Conservation (phyloP, 2,797 vertebrate species). For the Poecile montanus region DNA sequence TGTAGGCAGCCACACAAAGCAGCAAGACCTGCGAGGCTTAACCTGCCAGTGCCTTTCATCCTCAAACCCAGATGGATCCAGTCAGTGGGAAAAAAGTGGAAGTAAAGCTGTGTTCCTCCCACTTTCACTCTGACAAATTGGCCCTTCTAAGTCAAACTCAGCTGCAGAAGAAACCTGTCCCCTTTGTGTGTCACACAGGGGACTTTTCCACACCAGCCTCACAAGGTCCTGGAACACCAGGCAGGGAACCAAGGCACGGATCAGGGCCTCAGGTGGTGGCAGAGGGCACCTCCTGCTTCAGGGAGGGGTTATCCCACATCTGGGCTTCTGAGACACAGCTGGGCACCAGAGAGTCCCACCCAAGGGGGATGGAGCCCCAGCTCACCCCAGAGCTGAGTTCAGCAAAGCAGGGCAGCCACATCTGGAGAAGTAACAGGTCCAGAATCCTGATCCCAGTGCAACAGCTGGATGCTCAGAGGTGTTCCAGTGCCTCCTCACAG, state of each 20-base stretch:
- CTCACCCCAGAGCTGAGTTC: neutral
- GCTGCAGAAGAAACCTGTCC: neutral
- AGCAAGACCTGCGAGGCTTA: neutral
- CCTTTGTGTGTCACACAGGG: neutral
- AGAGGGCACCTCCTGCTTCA: neutral
- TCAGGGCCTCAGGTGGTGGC: neutral
- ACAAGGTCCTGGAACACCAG: neutral
- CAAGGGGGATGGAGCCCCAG: neutral
- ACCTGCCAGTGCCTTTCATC: neutral
- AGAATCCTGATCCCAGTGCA: neutral
- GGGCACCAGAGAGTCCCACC: neutral
- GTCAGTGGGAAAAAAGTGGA: neutral
- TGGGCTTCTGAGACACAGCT: neutral
- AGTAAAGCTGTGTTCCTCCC: neutral
- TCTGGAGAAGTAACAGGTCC: neutral
- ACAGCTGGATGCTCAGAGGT: neutral
- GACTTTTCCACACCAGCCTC: too few species aligned
- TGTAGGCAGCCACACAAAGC: neutral
- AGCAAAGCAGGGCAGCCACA: neutral
- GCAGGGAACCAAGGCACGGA: fast-evolving
- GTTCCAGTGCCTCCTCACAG: neutral
- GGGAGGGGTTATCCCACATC: fast-evolving
- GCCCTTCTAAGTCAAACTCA: neutral
- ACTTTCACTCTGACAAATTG: neutral
- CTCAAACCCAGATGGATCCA: neutral